phyloP scores from a whole-genome alignment of 2,888 invertebrate species.

The Eupeodes luniger region DNA sequence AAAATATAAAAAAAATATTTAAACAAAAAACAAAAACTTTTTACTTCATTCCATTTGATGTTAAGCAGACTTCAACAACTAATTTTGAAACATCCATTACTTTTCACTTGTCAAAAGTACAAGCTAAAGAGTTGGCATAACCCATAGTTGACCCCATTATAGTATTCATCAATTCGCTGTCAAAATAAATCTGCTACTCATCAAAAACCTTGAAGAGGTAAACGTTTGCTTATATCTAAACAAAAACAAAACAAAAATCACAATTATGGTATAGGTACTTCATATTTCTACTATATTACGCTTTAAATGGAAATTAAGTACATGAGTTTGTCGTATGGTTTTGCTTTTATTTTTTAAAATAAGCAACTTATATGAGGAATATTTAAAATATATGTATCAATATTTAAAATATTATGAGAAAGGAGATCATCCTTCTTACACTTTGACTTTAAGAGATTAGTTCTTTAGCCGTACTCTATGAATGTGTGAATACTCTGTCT shows the following conservation, averaged over 20 bases:
- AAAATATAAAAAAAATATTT: conserved; percentile 32
- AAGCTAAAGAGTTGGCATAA: background rate
- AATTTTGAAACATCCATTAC: conserved; percentile 38
- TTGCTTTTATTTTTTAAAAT: no score
- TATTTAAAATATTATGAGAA: no score
- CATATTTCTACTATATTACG: background rate
- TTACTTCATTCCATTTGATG: background rate
- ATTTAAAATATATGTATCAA: no score
- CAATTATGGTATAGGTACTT: background rate
- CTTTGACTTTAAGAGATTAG: no score
- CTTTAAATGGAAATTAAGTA: no score
- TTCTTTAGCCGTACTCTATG: no score
- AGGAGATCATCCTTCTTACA: no score
- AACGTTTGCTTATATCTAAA: background rate
- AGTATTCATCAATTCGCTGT: conserved; percentile 21
- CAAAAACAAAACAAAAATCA: background rate
- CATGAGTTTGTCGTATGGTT: no score
- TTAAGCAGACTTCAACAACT: conserved; percentile 20
- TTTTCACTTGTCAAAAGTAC: conserved; percentile 27
- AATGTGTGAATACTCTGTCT: no score
- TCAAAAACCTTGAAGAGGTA: conserved; percentile 21
- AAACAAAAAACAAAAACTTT: conserved; percentile 22
- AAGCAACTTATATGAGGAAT: no score
- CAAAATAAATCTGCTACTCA: conserved; percentile 35
- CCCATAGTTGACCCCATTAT: conserved; percentile 48